Conservation (phyloP, 2,113 vertebrate genomes). For the Embiotoca jacksoni region DNA sequence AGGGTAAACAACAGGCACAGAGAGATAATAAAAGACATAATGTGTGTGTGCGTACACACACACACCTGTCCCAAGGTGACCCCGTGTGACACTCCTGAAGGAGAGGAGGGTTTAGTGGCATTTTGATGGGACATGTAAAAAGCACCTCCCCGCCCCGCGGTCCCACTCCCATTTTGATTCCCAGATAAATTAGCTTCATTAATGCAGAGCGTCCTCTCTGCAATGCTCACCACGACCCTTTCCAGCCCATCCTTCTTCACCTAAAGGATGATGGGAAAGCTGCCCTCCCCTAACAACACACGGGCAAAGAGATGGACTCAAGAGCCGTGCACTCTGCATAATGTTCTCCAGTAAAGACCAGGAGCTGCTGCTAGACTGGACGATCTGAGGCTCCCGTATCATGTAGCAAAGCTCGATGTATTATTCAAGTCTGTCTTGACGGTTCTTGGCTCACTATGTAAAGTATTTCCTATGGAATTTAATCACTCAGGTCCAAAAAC, state of each 20-base stretch:
- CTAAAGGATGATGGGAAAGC: slow-evolving; percentile 74
- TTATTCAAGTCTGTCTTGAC: slow-evolving; percentile 73
- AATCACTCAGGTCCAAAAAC: slow-evolving; percentile 70
- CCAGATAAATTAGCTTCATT: slow-evolving; percentile 80
- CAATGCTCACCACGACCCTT: slow-evolving; percentile 56
- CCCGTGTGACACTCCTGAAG: slow-evolving; percentile 65
- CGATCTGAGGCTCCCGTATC: slow-evolving; percentile 62
- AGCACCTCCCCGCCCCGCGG: slow-evolving; percentile 52
- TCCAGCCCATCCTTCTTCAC: slow-evolving; percentile 68
- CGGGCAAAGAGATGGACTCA: slow-evolving; percentile 50
- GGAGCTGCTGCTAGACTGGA: slow-evolving; percentile 36
- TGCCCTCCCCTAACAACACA: slow-evolving; percentile 61
- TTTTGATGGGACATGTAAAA: slow-evolving; percentile 80
- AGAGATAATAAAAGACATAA: slow-evolving; percentile 10
- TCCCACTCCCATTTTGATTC: slow-evolving; percentile 70
- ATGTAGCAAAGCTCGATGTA: slow-evolving; percentile 68
- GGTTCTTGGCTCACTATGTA: slow-evolving; percentile 64
- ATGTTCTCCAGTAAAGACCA: slow-evolving; percentile 55
- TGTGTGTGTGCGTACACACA: not conserved
- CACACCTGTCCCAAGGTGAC: slow-evolving; percentile 79
- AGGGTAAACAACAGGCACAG: slow-evolving; percentile 20
- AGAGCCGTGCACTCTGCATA: slow-evolving; percentile 54
- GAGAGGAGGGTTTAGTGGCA: slow-evolving; percentile 72
- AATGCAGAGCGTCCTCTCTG: slow-evolving; percentile 67
- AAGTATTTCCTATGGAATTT: slow-evolving; percentile 75